Percentiles rank a stretch among this genome's conserved stretches.
phyloP scores from a whole-genome alignment of 1,140 invertebrate species.

The Drosophila ercepeae region DNA sequence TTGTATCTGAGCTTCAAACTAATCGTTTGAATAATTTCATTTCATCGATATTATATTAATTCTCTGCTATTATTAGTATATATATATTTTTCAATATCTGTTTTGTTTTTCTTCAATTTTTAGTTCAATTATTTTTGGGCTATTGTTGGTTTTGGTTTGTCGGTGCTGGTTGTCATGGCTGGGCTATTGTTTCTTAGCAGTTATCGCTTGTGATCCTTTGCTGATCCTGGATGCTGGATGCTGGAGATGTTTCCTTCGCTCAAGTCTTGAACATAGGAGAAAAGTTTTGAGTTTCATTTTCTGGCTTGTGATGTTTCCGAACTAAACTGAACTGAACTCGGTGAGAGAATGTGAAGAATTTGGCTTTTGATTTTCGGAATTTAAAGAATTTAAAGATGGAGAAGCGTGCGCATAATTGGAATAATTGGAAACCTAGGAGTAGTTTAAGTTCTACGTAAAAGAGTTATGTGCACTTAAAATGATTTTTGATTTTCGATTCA shows the following conservation, averaged over 20 bases:
- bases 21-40: conserved; percentile 17
- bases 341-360: conserved; percentile 39
- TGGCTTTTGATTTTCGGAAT: no score
- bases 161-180: conserved; percentile 37
- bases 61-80: background rate
- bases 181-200: conserved; percentile 76
- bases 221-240: conserved; percentile 44
- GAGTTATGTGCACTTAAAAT: conserved; percentile 76
- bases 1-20: conserved; percentile 25
- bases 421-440: conserved; percentile 55
- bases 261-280: conserved; percentile 62
- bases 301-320: conserved; percentile 29
- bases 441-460: conserved; percentile 55
- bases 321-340: background rate
- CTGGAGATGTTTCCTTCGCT: conserved; percentile 51
- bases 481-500: conserved; percentile 77
- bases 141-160: conserved; percentile 59
- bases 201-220: conserved; percentile 70
- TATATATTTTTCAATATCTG: background rate
- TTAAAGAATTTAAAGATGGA: no score
- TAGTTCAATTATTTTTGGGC: conserved; percentile 60
- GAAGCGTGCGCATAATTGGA: conserved; percentile 48
- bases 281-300: conserved; percentile 39
- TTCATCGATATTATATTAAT: conserved; percentile 38
- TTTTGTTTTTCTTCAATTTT: conserved; percentile 30